A percentile compares a stretch with the other conserved stretches of the same genome.
These are phyloP conservation scores for Penaeus indicus DNA, from an alignment of 1,140 invertebrate species.

Conservation along the genomic window DNA sequence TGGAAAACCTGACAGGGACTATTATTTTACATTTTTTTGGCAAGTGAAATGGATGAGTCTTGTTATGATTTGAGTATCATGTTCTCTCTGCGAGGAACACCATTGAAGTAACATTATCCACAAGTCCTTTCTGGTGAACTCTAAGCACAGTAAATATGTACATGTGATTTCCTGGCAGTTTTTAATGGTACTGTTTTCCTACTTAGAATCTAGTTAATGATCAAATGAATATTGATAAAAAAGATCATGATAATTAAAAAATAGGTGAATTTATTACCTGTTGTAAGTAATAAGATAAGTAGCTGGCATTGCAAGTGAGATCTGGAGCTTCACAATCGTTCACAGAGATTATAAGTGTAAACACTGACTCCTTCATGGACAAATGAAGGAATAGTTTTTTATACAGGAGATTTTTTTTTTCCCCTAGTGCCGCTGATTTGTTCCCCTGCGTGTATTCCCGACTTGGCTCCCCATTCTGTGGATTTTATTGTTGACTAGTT, in stretches of 20 bases:
- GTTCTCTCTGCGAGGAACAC: no score
- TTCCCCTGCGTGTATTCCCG: conserved; percentile 51
- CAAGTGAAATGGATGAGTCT: no score
- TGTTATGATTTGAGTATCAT: no score
- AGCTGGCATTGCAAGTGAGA: conserved; percentile 46
- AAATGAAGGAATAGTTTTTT: conserved; percentile 61
- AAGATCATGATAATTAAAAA: background rate
- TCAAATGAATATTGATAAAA: conserved; percentile 19
- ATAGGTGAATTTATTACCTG: background rate
- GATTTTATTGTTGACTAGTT: background rate
- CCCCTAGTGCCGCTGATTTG: conserved; percentile 34
- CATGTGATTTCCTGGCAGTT: background rate
- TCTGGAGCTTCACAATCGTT: conserved; percentile 61
- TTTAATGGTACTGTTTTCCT: conserved; percentile 7
- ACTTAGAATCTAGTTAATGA: conserved; percentile 38
- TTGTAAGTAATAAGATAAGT: conserved; percentile 15
- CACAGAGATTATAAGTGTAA: conserved; percentile 64
- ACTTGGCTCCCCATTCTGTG: conserved; percentile 30
- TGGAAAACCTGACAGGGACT: no score
- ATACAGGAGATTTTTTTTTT: conserved; percentile 56
- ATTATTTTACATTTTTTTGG: no score
- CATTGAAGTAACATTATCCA: no score
- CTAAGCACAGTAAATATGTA: background rate
- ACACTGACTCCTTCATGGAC: conserved; percentile 59
- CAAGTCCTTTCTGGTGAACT: conserved; percentile 1